phyloP scores from a whole-genome alignment of 2,113 vertebrate species.

The Zosterops japonicus region DNA sequence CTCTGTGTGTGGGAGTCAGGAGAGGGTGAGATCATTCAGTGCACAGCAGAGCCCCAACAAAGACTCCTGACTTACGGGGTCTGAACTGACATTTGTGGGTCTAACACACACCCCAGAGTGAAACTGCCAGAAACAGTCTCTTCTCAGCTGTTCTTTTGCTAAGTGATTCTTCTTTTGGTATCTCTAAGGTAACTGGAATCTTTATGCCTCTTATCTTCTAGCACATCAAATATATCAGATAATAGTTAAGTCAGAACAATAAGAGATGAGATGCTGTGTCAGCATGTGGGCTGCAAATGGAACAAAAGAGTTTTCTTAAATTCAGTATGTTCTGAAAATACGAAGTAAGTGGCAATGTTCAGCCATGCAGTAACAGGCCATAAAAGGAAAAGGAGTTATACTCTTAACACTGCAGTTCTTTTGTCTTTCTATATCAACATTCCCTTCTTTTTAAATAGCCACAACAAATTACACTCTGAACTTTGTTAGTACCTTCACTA shows the following conservation, averaged over 20 bases:
- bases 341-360: constrained; percentile 10
- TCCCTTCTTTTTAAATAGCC: not conserved
- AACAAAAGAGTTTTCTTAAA: constrained; percentile 50
- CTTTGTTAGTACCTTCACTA: not conserved
- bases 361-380: constrained; percentile 13
- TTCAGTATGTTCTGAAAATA: not conserved
- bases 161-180: not conserved
- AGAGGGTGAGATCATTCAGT: constrained; percentile 47
- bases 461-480: not conserved
- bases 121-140: not conserved
- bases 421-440: constrained; percentile 27
- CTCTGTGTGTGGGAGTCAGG: constrained; percentile 51
- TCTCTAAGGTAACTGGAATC: constrained; percentile 44
- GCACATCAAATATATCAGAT: constrained; percentile 22
- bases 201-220: not conserved
- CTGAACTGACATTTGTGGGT: constrained; percentile 20
- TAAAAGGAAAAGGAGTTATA: constrained; percentile 44
- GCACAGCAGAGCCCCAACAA: constrained; percentile 31
- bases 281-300: constrained; percentile 34
- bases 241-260: constrained; percentile 45
- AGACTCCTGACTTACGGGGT: not conserved
- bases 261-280: constrained; percentile 19
- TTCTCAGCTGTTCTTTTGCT: constrained; percentile 3
- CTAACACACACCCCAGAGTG: not conserved
- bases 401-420: not conserved